Conservation (phyloP, 2,888 invertebrate species). For the Anorthoa munda region DNA sequence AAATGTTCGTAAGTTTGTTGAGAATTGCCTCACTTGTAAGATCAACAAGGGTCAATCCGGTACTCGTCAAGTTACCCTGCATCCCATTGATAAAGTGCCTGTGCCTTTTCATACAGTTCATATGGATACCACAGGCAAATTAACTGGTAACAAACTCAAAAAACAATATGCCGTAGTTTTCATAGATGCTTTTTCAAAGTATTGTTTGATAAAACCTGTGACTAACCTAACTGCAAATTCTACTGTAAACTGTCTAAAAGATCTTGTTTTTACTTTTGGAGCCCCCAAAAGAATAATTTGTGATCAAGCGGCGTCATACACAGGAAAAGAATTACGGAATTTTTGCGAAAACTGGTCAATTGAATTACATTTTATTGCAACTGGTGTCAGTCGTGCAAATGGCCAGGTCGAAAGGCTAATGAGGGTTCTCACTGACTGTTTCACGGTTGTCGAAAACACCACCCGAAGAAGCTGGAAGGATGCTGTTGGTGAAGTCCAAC, state of each 20-base stretch:
- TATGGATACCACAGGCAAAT: conserved; percentile 4
- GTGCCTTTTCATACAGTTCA: too few relatives aligned
- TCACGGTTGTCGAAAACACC: neutral
- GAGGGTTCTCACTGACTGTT: neutral
- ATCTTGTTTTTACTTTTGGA: neutral
- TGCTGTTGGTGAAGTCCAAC: too few relatives aligned
- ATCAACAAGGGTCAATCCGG: too few relatives aligned
- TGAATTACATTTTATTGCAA: neutral
- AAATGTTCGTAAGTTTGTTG: too few relatives aligned
- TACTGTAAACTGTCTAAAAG: too few relatives aligned
- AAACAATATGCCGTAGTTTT: too few relatives aligned
- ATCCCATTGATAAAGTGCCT: conserved; percentile 1
- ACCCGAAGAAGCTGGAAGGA: neutral
- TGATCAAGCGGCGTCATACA: neutral
- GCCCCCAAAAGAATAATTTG: conserved; percentile 3
- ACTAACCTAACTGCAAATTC: neutral
- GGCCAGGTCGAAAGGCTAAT: conserved; percentile 1
- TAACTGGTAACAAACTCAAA: neutral
- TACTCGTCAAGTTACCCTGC: too few relatives aligned
- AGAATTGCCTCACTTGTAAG: too few relatives aligned
- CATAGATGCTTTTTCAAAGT: conserved; percentile 1
- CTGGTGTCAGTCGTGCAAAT: conserved; percentile 6
- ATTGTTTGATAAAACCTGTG: conserved; percentile 4
- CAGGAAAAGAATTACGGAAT: neutral
- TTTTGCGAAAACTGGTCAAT: conserved; percentile 1